Evolutionary conservation across 2,888 invertebrate species (phyloP), one percentile per base, ranked within the genome.

Genomic region (Harpalus rubripes): DNA sequence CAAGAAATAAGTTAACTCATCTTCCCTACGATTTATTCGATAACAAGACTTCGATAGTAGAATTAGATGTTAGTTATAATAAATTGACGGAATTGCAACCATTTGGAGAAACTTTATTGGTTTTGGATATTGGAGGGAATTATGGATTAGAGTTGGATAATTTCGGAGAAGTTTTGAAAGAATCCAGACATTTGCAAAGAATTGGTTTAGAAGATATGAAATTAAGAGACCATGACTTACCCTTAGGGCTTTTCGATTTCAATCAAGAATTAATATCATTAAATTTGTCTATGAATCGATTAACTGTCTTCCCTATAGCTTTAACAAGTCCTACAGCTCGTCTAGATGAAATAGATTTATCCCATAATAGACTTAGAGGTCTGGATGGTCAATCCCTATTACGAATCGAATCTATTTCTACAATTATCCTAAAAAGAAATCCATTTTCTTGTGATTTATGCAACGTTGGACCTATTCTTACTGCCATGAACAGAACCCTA

Each of bases 1-100:
- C 95, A 61, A 93, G 94, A 88, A 97, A 96, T 90, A 93, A 94
- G 80, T 92, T 97, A 85, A 94, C 94, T 56, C 93, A 94, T 89
- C 92, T 97, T 87, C 94, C 95, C 85, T 93, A 93, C 12, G 93
- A 93, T 85, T 94, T 96, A n/a, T 95, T 97, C 89, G 92, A 92
- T 87, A 95, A 96, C 91, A 92, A 95, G 86, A 93, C 94, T 81
- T 93, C 94, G 86, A 92, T 96, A 85, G 92, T 92, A 86, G 94
- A 94, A 87, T 91, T 97, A 85, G 95, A 96, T 90, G 92, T 97
- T 87, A 94, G 95, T 87, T 94, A 95, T 89, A 96, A 96, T 90
- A 95, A 95, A 90, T 92, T 96, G 87, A 94, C 94, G 87, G 91
- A 93, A 63, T 92, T 95, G 85, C 94, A 95, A 88, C 93, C 94